Evolutionary conservation across 2,113 vertebrate genomes (phyloP), one percentile per base, ranked within the genome.

Genomic region (Morphnarchus princeps): DNA sequence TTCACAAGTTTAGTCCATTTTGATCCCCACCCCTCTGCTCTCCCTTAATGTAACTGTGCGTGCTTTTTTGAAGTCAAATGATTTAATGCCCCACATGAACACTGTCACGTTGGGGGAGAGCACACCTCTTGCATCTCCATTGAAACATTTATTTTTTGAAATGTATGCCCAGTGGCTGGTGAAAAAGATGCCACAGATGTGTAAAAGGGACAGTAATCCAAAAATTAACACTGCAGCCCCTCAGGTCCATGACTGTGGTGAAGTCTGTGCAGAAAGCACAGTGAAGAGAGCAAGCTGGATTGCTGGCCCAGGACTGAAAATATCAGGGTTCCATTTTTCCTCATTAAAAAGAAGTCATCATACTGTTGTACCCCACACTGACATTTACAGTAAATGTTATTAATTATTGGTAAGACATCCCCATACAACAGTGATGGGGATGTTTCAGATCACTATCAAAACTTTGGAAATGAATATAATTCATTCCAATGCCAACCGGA

Each of bases 131-230:
- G 11, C 32, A 62, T 25, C 31, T n/a, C 43, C 50, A 52, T 5
- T 74, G n/a, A 58, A 92, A 87, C 19, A 38, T 14, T 42, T 20
- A 3, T 17, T 77, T 93, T 73, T 66, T 62, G 2, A 58, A 85
- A 72, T 0, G 2, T 34, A 6, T 62, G 32, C 12, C 50, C 42
- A 42, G 32, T 0, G 0, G 6, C 9, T 70, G 63, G 29, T 73
- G 52, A 57, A 77, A 85, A 82, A 55, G 38, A 59, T 45, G 31
- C 12, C 32, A 38, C 13, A 0, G 0, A 12, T 42, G 7, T 36
- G 50, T 38, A 67, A 85, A 80, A 77, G 38, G 89, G 42, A 2
- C 14, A 62, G 7, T 21, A 73, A 94, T 43, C 10, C 38, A 82
- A n/a, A 89, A 93, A 58, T 54, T 20, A 93, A 28, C n/a, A 32